A percentile compares a stretch with the other conserved stretches of the same genome.
These are phyloP conservation scores for Agrochola lota DNA, from an alignment of 2,888 invertebrate genomes.

Conservation along the genomic window DNA sequence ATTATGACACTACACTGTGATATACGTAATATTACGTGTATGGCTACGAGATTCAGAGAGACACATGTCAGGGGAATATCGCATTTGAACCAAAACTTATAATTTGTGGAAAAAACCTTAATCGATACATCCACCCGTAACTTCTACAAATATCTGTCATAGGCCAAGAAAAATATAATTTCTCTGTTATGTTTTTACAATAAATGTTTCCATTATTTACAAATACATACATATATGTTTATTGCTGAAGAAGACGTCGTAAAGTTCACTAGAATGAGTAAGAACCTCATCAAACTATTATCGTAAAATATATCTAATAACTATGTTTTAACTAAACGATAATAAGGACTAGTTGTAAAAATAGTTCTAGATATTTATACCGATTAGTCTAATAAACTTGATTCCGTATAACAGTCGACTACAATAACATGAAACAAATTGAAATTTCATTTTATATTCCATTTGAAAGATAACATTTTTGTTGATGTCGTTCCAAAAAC, in stretches of 20 bases:
- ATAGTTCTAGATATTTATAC: constrained; percentile 83
- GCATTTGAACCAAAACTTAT: constrained; percentile 49
- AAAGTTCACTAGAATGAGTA: constrained; percentile 82
- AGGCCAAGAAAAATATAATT: constrained; percentile 89
- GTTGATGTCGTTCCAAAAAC: constrained; percentile 20
- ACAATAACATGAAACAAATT: constrained; percentile 56
- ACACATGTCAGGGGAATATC: constrained; percentile 52
- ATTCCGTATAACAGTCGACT: constrained; percentile 69
- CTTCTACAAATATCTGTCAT: constrained; percentile 81
- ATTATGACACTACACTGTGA: constrained; percentile 76
- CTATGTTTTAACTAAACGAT: constrained; percentile 84
- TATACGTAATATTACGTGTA: constrained; percentile 60
- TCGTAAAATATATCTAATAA: constrained; percentile 84
- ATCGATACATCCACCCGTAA: constrained; percentile 73
- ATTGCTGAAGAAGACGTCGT: constrained; percentile 88
- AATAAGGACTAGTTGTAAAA: constrained; percentile 89
- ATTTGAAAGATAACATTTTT: constrained; percentile 37
- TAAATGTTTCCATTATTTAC: constrained; percentile 87
- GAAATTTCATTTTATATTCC: constrained; percentile 41
- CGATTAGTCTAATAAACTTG: constrained; percentile 75
- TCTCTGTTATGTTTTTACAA: constrained; percentile 86
- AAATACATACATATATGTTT: constrained; percentile 85
- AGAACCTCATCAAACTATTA: constrained; percentile 79
- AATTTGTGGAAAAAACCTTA: constrained; percentile 47
- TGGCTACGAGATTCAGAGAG: constrained; percentile 59